Conservation (phyloP, 1,140 invertebrate genomes). For the Tyrophagus putrescentiae region DNA sequence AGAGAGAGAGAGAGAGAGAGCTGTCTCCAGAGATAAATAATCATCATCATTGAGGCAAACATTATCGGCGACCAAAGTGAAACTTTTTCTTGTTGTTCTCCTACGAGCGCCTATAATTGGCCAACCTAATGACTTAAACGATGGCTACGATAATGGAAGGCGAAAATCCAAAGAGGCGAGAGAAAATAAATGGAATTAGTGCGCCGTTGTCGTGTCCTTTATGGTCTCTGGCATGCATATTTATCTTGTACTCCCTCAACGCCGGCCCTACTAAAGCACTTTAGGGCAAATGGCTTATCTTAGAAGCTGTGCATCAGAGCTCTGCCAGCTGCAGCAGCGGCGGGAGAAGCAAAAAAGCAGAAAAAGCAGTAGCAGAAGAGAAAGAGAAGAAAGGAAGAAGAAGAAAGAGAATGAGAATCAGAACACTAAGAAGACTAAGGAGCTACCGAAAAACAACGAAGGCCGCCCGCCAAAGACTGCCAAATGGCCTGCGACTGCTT, state of each 20-base stretch:
- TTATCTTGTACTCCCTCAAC: slow-evolving; percentile 1
- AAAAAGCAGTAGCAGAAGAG: too few relatives aligned
- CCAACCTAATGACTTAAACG: slow-evolving; percentile 15
- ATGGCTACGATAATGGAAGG: slow-evolving; percentile 12
- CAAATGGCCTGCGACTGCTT: too few relatives aligned
- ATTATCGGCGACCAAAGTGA: not conserved
- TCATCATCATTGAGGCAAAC: not conserved
- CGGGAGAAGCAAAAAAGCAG: too few relatives aligned
- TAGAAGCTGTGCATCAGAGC: not conserved
- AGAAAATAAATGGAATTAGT: not conserved
- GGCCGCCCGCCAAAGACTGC: too few relatives aligned
- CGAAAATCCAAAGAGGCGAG: not conserved
- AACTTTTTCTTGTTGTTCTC: slow-evolving; percentile 4
- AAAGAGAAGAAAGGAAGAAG: too few relatives aligned
- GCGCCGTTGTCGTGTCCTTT: not conserved
- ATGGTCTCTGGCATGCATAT: slow-evolving; percentile 1
- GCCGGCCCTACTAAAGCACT: slow-evolving; percentile 1
- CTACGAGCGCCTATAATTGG: not conserved
- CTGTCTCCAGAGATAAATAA: slow-evolving; percentile 13
- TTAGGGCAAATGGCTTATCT: slow-evolving; percentile 15
- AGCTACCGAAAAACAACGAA: too few relatives aligned
- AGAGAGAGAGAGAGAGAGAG: too few relatives aligned
- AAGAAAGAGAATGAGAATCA: too few relatives aligned
- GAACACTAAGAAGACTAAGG: too few relatives aligned
- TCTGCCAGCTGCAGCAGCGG: not conserved